These are phyloP conservation scores for Atractosteus spatula DNA, from an alignment of 2,113 vertebrate genomes.

Conservation along the genomic window DNA sequence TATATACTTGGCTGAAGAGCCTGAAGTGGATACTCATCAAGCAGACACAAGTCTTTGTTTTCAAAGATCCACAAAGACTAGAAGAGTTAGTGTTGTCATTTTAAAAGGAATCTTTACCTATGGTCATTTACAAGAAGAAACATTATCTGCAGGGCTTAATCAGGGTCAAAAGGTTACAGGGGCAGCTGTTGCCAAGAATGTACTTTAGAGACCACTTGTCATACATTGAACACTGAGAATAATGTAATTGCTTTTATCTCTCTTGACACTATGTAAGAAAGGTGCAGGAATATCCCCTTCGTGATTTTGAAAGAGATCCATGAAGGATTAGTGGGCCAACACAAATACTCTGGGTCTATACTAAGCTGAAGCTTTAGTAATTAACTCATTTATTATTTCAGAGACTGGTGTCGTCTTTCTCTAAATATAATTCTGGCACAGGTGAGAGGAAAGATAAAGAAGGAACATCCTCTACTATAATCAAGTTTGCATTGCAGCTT, in stretches of 20 bases:
- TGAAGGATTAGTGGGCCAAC: not conserved
- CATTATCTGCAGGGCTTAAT: slow-evolving; percentile 19
- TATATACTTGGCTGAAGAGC: too few species aligned
- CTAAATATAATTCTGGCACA: too few species aligned
- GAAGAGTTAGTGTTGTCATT: slow-evolving; percentile 9
- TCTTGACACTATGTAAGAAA: slow-evolving; percentile 17
- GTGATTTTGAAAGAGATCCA: slow-evolving; percentile 1
- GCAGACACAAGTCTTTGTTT: too few species aligned
- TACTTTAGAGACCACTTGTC: slow-evolving; percentile 57
- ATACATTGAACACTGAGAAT: slow-evolving; percentile 32
- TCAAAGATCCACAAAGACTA: slow-evolving; percentile 11
- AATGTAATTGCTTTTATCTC: slow-evolving; percentile 7
- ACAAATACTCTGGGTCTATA: slow-evolving; percentile 3
- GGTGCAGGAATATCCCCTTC: slow-evolving; percentile 18
- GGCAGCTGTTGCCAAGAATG: slow-evolving; percentile 52
- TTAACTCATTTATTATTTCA: not conserved
- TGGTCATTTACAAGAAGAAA: slow-evolving; percentile 19
- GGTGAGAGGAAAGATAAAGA: too few species aligned
- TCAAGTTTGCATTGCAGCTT: too few species aligned
- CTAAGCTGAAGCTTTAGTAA: not conserved
- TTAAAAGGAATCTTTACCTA: slow-evolving; percentile 9
- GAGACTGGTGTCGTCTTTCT: too few species aligned
- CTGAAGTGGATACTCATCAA: too few species aligned
- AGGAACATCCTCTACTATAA: too few species aligned
- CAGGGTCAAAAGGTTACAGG: slow-evolving; percentile 24